A percentile compares a stretch with the other conserved stretches of the same genome.
Conservation (phyloP, 2,888 invertebrate species). For the Melanophora roralis region DNA sequence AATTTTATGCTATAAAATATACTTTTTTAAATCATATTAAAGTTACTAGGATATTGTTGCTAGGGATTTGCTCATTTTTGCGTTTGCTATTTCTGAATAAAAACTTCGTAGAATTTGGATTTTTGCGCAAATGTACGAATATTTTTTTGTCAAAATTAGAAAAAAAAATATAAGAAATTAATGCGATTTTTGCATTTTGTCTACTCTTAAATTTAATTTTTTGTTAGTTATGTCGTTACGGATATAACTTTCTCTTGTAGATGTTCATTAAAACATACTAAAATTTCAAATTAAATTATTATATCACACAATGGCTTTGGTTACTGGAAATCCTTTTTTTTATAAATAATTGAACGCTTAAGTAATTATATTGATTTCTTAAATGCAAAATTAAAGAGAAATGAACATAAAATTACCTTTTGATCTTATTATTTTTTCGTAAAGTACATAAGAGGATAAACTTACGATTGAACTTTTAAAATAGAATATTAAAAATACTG, state of each 20-base stretch:
- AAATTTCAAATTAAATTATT: conserved; percentile 13
- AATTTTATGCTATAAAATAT: conserved; percentile 1
- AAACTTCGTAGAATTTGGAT: too few relatives aligned
- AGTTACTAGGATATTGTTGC: neutral
- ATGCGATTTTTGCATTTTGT: neutral
- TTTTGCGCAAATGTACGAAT: conserved; percentile 43
- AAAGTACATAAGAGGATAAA: neutral
- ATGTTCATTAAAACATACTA: neutral
- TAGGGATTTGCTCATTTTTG: neutral
- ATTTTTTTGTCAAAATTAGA: conserved; percentile 55
- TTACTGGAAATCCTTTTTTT: conserved; percentile 28
- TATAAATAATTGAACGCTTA: conserved; percentile 9
- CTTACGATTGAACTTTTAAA: neutral
- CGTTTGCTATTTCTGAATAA: conserved; percentile 3
- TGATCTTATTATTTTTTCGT: too few relatives aligned
- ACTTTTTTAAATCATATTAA: conserved; percentile 24
- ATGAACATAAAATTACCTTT: too few relatives aligned
- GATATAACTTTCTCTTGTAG: conserved; percentile 1
- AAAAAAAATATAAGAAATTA: too few relatives aligned
- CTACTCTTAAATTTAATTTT: neutral
- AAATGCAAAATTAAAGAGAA: neutral
- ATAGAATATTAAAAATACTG: neutral
- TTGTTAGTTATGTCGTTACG: neutral
- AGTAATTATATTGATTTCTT: conserved; percentile 44
- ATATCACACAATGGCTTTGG: conserved; percentile 9